Evolutionary conservation across 92 coral and sea anemone species (phyloP), one percentile per base, ranked within the genome.

Genomic region (Scolanthus callimorphus): DNA sequence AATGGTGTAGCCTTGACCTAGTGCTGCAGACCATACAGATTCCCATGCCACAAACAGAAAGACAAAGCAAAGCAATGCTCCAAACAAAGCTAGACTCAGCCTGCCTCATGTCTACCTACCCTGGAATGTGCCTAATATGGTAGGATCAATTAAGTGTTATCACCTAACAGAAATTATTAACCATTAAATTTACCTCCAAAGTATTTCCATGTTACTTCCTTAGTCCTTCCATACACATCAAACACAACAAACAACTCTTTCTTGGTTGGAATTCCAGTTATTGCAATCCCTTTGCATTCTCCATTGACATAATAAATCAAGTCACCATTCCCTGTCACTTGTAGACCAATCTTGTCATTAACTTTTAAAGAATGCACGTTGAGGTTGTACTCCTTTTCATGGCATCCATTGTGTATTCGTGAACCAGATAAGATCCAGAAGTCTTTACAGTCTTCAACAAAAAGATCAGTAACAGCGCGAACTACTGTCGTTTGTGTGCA

Each of bases 141-240:
- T n/a, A n/a, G n/a, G n/a, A n/a, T n/a, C n/a, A n/a, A n/a, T n/a
- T n/a, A n/a, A n/a, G n/a, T n/a, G n/a, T n/a, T n/a, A n/a, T n/a
- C n/a, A n/a, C n/a, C n/a, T n/a, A n/a, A n/a, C n/a, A n/a, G n/a
- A n/a, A n/a, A n/a, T n/a, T n/a, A n/a, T n/a, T n/a, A n/a, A n/a
- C n/a, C n/a, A n/a, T n/a, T n/a, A n/a, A n/a, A n/a, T n/a, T n/a
- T 67, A 94, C 99, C 99, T 78, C 91, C 95, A 84, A 71, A 89
- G 46, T 85, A 89, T 57, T 84, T 86, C 79, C 86, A 74, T 1
- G 96, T 73, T 1, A 94, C 91, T 63, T 89, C 94, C 55, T 94
- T 94, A 31, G 96, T 88, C 70, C 95, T 69, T 47, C 99, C 99
- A 73, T 94, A 94, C 48, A 94, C 96, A 81, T 94, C 99, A 81